Percentiles rank a stretch among this genome's conserved stretches.
phyloP scores from a whole-genome alignment of 2,888 invertebrate genomes.

The Byasa hedistus region DNA sequence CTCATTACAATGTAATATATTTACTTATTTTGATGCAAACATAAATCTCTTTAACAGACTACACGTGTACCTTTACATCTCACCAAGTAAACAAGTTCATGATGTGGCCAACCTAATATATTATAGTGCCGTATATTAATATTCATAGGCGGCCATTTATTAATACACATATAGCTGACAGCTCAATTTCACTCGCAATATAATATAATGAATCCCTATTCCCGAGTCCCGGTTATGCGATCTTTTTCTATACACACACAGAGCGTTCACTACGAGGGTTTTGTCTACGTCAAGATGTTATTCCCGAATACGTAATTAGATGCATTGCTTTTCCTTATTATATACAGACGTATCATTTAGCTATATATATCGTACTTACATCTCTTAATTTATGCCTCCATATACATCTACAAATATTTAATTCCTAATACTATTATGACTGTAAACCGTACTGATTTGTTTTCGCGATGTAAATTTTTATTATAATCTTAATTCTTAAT shows the following conservation, averaged over 20 bases:
- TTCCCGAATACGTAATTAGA: constrained; percentile 34
- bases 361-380: too few species aligned
- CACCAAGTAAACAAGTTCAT: constrained; percentile 26
- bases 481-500: too few species aligned
- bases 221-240: constrained; percentile 45
- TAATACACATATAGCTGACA: constrained; percentile 71
- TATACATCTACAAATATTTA: too few species aligned
- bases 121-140: constrained; percentile 65
- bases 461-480: too few species aligned
- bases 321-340: constrained; percentile 28
- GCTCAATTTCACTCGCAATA: constrained; percentile 68
- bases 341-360: too few species aligned
- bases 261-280: constrained; percentile 36
- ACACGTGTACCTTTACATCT: constrained; percentile 11
- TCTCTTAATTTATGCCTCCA: too few species aligned
- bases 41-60: too few species aligned
- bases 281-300: constrained; percentile 31
- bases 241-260: constrained; percentile 50
- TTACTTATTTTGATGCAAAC: too few species aligned
- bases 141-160: constrained; percentile 74
- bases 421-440: too few species aligned
- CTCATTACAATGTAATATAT: too few species aligned
- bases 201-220: constrained; percentile 43
- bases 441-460: too few species aligned
- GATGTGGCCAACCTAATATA: constrained; percentile 29